Percentiles rank a stretch among this genome's conserved stretches.
Evolutionary conservation across 2,888 invertebrate species (phyloP).

Genomic region (Apodemia mormo): DNA sequence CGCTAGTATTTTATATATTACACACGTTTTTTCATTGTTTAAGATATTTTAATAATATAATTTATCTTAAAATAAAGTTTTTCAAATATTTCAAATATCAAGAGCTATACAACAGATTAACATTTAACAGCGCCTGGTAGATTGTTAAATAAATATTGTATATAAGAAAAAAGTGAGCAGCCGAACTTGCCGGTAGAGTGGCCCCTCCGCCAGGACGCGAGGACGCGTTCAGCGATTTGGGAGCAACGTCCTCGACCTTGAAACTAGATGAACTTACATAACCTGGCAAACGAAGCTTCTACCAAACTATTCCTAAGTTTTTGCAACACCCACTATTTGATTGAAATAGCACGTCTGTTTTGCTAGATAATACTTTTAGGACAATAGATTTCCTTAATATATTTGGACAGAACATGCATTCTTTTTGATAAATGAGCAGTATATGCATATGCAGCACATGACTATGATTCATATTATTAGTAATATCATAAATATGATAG

Average conservation of each 20-base stretch:
- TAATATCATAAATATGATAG: neutral
- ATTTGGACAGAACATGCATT: neutral
- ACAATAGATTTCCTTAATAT: neutral
- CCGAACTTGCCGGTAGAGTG: constrained; percentile 53
- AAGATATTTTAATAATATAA: neutral
- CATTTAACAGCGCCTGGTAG: constrained; percentile 4
- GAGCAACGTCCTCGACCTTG: constrained; percentile 81
- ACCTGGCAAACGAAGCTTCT: constrained; percentile 69
- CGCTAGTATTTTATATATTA: neutral
- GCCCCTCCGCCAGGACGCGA: constrained; percentile 61
- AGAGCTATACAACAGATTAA: neutral
- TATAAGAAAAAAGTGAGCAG: constrained; percentile 66
- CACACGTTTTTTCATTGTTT: too few relatives aligned
- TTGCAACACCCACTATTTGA: constrained; percentile 66
- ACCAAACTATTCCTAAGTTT: constrained; percentile 74
- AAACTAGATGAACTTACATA: constrained; percentile 80
- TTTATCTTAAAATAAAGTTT: neutral
- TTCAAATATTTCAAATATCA: neutral
- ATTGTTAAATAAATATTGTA: constrained; percentile 36
- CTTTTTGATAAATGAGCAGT: neutral
- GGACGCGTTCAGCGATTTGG: constrained; percentile 79
- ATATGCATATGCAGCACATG: too few relatives aligned
- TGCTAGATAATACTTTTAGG: neutral
- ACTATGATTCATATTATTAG: neutral
- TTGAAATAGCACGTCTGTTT: constrained; percentile 27